Evolutionary conservation across 2,113 vertebrate genomes (phyloP), one percentile per base, ranked within the genome.

Genomic region (Pterocles burchelli): DNA sequence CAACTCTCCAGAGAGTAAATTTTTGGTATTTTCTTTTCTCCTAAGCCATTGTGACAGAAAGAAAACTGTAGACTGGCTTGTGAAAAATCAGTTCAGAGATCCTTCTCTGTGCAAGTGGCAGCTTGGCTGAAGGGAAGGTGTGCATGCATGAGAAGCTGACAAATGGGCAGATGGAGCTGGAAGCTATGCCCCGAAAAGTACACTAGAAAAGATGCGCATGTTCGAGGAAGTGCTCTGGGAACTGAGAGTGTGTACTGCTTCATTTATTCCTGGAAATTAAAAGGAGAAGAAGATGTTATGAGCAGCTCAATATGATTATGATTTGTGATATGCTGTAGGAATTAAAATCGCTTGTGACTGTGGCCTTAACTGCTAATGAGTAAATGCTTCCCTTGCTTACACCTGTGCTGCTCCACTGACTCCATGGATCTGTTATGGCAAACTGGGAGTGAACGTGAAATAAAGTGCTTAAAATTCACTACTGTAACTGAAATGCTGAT

Each of bases 191-290:
- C 65, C 67, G 46, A 88, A 55, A 92, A 80, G 13, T 49, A 31
- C 1, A 1, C 46, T 48, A n/a, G 59, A 33, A 80, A 83, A 93
- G 46, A 71, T 55, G 61, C 29, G 38, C 34, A 8, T 58, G 13
- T 38, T 87, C 61, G 71, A 36, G 73, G 52, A 49, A 75, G 26
- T 78, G 26, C 57, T 71, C 72, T 84, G 83, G 75, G 73, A 94
- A 58, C 72, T 62, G 55, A 36, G 88, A 75, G 22, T 9, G 19
- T 74, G 54, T 46, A 31, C 67, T 84, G 86, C 72, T 92, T 88
- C 86, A 67, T 96, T 97, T 94, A 54, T 77, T 87, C 76, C 71
- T 89, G 73, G 34, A 84, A 86, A 92, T 91, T 89, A 87, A 93
- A 95, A 38, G 57, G 89, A 74, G 28, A 52, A 70, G 67, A 77